These are phyloP conservation scores for Acleris laterana DNA, from an alignment of 2,888 invertebrate species.

Conservation along the genomic window DNA sequence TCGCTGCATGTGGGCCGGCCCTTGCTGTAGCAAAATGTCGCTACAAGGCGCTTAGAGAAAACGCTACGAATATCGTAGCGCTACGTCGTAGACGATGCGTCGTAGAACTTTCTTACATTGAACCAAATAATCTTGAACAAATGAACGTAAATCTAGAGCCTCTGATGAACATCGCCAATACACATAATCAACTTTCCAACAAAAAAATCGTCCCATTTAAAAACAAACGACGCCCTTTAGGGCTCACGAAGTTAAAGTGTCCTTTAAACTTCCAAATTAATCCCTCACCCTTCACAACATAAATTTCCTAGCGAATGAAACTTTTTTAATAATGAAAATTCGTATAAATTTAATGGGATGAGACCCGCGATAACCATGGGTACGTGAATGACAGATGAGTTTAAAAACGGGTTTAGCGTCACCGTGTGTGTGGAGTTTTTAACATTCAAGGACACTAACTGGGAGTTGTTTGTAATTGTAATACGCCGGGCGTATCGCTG, in stretches of 20 bases:
- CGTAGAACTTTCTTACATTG: background rate
- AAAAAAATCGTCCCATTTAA: slow-evolving; percentile 8
- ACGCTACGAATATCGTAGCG: slow-evolving; percentile 4
- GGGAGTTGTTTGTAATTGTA: too few relatives aligned
- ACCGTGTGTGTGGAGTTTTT: too few relatives aligned
- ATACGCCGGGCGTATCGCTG: too few relatives aligned
- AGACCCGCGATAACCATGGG: slow-evolving; percentile 4
- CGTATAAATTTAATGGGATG: slow-evolving; percentile 27
- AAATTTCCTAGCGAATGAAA: slow-evolving; percentile 24
- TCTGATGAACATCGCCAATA: background rate
- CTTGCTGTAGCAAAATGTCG: background rate
- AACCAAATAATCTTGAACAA: too few relatives aligned
- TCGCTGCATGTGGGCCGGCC: too few relatives aligned
- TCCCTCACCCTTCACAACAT: slow-evolving; percentile 21
- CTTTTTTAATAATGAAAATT: slow-evolving; percentile 35
- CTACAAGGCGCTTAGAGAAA: background rate
- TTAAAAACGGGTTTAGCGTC: too few relatives aligned
- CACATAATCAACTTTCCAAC: background rate
- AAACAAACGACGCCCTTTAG: slow-evolving; percentile 21
- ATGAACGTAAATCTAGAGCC: too few relatives aligned
- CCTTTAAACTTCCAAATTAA: slow-evolving; percentile 25
- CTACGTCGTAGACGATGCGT: slow-evolving; percentile 10
- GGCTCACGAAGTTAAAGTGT: slow-evolving; percentile 31
- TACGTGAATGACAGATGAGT: slow-evolving; percentile 10
- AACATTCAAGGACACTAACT: background rate